These are phyloP conservation scores for Pomatorhinus ruficollis DNA, from an alignment of 2,113 vertebrate genomes.

Conservation along the genomic window DNA sequence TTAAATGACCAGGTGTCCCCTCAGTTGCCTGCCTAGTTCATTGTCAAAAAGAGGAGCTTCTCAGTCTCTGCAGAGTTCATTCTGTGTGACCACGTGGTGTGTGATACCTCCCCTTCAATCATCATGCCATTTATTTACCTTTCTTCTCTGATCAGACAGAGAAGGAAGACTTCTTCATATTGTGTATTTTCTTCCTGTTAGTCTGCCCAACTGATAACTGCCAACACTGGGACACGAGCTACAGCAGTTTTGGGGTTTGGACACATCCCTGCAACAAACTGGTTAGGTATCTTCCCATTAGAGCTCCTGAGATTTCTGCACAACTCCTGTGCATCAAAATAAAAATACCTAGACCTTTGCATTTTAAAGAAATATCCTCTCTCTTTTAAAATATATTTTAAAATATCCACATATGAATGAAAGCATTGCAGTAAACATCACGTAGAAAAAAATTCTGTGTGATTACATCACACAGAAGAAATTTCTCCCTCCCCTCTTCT, in stretches of 20 bases:
- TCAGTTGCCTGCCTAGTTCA: slow-evolving; percentile 22
- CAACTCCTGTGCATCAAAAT: neutral
- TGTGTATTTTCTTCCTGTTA: neutral
- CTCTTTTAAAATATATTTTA: neutral
- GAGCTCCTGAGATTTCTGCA: neutral
- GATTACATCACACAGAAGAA: neutral
- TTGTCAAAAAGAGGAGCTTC: slow-evolving; percentile 40
- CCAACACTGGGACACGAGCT: neutral
- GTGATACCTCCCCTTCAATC: neutral
- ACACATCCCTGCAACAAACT: neutral
- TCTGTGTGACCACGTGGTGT: slow-evolving; percentile 8
- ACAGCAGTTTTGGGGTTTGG: neutral
- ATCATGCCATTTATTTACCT: neutral
- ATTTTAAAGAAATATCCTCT: neutral
- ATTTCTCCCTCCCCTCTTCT: neutral
- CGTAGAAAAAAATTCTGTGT: neutral
- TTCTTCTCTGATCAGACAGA: neutral
- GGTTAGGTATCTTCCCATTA: neutral
- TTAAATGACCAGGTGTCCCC: slow-evolving; percentile 74
- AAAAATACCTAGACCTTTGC: neutral
- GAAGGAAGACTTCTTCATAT: neutral
- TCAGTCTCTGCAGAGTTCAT: neutral
- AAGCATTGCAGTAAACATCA: neutral
- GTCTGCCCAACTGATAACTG: neutral
- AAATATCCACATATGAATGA: neutral